Evolutionary conservation across 2,797 vertebrate genomes (phyloP).

Genomic region (Tokudaia tokunoshimensis): DNA sequence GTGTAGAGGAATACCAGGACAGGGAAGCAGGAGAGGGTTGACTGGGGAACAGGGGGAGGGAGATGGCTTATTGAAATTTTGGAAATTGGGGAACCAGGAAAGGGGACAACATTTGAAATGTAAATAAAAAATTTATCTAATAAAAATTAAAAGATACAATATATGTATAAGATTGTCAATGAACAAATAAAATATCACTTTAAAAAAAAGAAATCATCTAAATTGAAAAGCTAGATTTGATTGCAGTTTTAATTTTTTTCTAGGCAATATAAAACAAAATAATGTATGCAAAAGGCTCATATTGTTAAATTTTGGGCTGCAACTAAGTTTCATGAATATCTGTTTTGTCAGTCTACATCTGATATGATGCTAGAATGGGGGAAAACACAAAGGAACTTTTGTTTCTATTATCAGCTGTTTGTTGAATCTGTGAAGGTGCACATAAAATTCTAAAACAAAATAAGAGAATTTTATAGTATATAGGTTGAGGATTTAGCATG

Average conservation of each 20-base stretch:
- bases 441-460: neutral
- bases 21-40: no score
- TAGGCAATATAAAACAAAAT: neutral
- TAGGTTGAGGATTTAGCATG: neutral
- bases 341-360: neutral
- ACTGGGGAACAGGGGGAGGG: no score
- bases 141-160: no score
- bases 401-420: neutral
- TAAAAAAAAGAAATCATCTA: neutral
- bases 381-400: neutral
- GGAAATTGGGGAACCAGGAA: no score
- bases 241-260: neutral
- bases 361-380: neutral
- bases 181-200: no score
- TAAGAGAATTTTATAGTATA: neutral
- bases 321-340: neutral
- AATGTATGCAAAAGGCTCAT: neutral
- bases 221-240: slow-evolving; percentile 1
- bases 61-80: no score
- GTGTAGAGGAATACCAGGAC: no score
- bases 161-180: no score
- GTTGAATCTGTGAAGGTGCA: neutral
- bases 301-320: neutral
- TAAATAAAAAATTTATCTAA: no score
- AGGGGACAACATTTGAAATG: no score